These are phyloP conservation scores for Pionites leucogaster DNA, from an alignment of 2,113 vertebrate genomes.

Conservation along the genomic window DNA sequence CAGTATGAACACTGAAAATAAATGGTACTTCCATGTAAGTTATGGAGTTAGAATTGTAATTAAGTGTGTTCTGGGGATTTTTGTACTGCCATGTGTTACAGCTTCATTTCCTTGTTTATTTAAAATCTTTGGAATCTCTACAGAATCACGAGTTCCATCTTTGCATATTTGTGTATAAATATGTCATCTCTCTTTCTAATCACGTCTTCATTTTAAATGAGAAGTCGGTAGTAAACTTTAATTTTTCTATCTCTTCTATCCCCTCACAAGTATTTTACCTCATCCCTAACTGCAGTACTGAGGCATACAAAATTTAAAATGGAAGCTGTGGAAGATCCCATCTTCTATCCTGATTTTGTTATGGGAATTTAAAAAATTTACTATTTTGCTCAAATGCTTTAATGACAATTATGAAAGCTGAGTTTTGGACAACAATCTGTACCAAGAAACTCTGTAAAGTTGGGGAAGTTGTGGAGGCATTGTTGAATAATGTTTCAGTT, in stretches of 20 bases:
- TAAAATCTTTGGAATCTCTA: not conserved
- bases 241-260: not conserved
- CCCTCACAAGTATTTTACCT: not conserved
- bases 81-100: not conserved
- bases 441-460: not conserved
- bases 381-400: not conserved
- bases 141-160: not conserved
- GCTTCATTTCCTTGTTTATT: not conserved
- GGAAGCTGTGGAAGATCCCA: not conserved
- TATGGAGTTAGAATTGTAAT: not conserved
- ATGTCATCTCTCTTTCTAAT: not conserved
- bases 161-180: not conserved
- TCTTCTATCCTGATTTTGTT: not conserved
- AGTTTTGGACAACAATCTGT: conserved; percentile 23
- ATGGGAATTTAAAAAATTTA: not conserved
- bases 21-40: not conserved
- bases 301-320: not conserved
- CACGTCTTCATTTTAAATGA: not conserved
- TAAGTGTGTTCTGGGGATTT: not conserved
- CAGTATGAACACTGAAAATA: not conserved
- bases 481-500: not conserved
- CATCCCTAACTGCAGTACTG: not conserved
- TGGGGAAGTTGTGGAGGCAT: not conserved
- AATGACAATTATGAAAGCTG: not conserved
- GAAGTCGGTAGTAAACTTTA: not conserved